Conservation (phyloP, 2,113 vertebrate genomes). For the Channa maculata region DNA sequence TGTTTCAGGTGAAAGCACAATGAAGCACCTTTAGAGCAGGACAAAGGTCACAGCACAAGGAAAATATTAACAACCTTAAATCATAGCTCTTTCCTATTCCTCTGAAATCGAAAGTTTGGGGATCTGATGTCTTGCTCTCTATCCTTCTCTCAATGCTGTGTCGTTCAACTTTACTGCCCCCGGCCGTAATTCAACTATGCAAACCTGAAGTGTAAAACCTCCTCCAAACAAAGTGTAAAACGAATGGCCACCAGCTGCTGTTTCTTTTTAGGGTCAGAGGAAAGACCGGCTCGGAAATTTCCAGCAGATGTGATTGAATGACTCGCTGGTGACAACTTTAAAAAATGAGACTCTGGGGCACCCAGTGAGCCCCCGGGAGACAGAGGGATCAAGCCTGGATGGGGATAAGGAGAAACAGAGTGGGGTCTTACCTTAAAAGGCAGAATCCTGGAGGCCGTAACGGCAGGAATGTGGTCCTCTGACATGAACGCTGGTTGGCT, state of each 20-base stretch:
- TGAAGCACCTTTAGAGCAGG: conserved; percentile 35
- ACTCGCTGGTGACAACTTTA: conserved; percentile 73
- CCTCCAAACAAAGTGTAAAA: conserved; percentile 75
- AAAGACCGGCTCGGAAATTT: conserved; percentile 66
- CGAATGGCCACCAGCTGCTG: conserved; percentile 68
- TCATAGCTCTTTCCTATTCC: conserved; percentile 19
- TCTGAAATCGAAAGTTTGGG: conserved; percentile 10
- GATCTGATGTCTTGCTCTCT: neutral
- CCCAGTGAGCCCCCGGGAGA: conserved; percentile 46
- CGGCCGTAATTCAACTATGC: conserved; percentile 52
- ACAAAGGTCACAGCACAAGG: conserved; percentile 45
- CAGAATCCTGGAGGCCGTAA: conserved; percentile 65
- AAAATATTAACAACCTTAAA: conserved; percentile 22
- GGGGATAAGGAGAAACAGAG: conserved; percentile 59
- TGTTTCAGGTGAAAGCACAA: conserved; percentile 58
- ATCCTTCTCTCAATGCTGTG: neutral
- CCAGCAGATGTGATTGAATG: conserved; percentile 73
- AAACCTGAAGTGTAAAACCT: conserved; percentile 66
- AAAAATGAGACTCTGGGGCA: conserved; percentile 65
- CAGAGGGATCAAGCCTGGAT: conserved; percentile 39
- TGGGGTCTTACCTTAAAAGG: conserved; percentile 83
- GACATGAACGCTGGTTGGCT: conserved; percentile 44
- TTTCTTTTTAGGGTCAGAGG: conserved; percentile 48
- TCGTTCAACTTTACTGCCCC: conserved; percentile 46
- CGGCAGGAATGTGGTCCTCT: conserved; percentile 59